A percentile compares a stretch with the other conserved stretches of the same genome.
These are phyloP conservation scores for Festucalex cinctus DNA, from an alignment of 2,113 vertebrate species.

Conservation along the genomic window DNA sequence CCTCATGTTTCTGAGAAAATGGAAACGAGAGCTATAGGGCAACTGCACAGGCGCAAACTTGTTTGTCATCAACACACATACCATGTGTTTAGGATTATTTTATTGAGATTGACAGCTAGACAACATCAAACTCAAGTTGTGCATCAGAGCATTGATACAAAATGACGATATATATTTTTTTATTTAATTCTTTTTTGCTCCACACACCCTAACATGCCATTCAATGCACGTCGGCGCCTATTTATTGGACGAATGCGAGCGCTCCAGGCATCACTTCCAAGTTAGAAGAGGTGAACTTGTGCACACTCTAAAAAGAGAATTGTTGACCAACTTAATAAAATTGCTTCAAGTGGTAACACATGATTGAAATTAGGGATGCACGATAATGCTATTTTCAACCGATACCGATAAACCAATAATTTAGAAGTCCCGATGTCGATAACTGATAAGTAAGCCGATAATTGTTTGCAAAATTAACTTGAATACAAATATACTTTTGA, in stretches of 20 bases:
- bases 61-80: constrained; percentile 3
- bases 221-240: not conserved
- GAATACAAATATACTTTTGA: too few species aligned
- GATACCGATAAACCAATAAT: too few species aligned
- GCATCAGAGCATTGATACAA: not conserved
- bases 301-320: not conserved
- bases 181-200: not conserved
- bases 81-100: not conserved
- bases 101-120: not conserved
- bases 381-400: too few species aligned
- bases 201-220: not conserved
- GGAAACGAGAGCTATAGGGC: not conserved
- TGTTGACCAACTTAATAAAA: too few species aligned
- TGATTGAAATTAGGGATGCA: too few species aligned
- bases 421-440: too few species aligned
- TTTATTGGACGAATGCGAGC: not conserved
- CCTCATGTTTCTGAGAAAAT: not conserved
- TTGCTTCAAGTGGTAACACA: too few species aligned
- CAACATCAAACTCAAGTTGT: not conserved
- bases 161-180: too few species aligned
- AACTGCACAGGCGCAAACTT: not conserved
- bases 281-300: not conserved
- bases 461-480: too few species aligned
- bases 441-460: too few species aligned
- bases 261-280: not conserved